Evolutionary conservation across 2,888 invertebrate species (phyloP), one percentile per base, ranked within the genome.

Genomic region (Lissonota sp.): DNA sequence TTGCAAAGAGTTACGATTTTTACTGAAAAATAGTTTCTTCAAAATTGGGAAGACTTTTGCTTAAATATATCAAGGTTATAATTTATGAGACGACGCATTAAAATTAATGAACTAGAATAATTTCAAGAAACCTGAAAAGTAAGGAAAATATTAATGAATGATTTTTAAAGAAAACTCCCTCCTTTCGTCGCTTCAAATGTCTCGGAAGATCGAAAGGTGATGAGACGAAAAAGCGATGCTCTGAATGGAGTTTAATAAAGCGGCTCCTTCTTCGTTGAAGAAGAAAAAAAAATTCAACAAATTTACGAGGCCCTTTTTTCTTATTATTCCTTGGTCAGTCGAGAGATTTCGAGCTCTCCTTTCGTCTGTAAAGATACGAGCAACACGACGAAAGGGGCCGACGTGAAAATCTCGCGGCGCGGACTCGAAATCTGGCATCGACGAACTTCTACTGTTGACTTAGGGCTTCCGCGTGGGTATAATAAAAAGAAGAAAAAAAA

Each of bases 401-500:
- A 78, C 78, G 39, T 51, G 64, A 51, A 66, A 78, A 44, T 57
- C 64, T 57, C 66, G 26, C 49, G 26, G 14, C 8, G 26, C 37
- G 6, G 66, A 72, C 62, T 10, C 55, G 10, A 42, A 60, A 46
- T 64, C 62, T 46, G 63, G 40, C 53, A 76, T 57, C 63, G 76
- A 26, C 26, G 64, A 76, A 72, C 39, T 42, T 72, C 51, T 49
- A 60, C 55, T 82, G 78, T 82, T 82, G 81, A 82, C 78, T 82
- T 82, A 82, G 81, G 81, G 40, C 40, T 55, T 46, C 39, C 51
- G 42, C 51, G n/a, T 44, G 78, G 66, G 51, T 66, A 78, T 71
- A 82, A 78, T 82, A 82, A 82, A 82, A 39, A 67, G 67, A 75
- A 6, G n/a, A 5, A 77, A 81, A 81, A 26, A 66, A 74, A 67